Percentiles rank a stretch among this genome's conserved stretches.
phyloP scores from a whole-genome alignment of 2,797 vertebrate genomes.

The Myoxocephalus aenaeus region DNA sequence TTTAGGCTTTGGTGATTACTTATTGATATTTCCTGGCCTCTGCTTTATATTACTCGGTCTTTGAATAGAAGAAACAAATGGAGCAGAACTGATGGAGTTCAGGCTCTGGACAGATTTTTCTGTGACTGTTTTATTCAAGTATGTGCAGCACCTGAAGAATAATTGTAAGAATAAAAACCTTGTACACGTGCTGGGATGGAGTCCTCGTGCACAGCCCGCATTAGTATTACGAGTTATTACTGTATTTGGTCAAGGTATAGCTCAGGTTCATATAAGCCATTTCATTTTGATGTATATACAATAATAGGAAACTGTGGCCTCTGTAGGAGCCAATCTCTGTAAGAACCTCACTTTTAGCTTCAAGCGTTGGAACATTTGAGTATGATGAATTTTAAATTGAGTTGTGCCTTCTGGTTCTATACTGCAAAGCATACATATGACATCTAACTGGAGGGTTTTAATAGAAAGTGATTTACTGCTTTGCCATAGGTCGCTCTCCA shows the following conservation, averaged over 20 bases:
- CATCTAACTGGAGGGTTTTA: background rate
- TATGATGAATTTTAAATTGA: background rate
- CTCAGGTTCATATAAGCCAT: background rate
- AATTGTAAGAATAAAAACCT: background rate
- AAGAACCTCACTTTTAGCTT: background rate
- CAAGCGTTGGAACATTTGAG: background rate
- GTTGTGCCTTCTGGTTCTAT: constrained; percentile 1
- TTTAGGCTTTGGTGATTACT: constrained; percentile 59
- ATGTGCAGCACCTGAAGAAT: constrained; percentile 4
- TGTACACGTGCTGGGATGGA: background rate
- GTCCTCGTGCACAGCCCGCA: too few relatives aligned
- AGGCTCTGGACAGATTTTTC: constrained; percentile 1
- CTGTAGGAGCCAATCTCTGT: background rate
- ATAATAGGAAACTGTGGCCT: background rate
- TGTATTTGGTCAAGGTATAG: background rate
- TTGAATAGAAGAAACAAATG: constrained; percentile 54
- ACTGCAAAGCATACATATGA: constrained; percentile 8
- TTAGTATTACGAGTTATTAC: background rate
- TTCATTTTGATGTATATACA: background rate
- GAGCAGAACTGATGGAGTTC: constrained; percentile 64
- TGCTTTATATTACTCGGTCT: constrained; percentile 62
- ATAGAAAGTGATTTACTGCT: background rate
- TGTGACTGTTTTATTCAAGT: background rate
- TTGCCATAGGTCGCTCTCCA: background rate
- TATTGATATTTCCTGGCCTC: constrained; percentile 67